Conservation (phyloP, 2,113 vertebrate species). For the Haplochromis vanheusdeni region DNA sequence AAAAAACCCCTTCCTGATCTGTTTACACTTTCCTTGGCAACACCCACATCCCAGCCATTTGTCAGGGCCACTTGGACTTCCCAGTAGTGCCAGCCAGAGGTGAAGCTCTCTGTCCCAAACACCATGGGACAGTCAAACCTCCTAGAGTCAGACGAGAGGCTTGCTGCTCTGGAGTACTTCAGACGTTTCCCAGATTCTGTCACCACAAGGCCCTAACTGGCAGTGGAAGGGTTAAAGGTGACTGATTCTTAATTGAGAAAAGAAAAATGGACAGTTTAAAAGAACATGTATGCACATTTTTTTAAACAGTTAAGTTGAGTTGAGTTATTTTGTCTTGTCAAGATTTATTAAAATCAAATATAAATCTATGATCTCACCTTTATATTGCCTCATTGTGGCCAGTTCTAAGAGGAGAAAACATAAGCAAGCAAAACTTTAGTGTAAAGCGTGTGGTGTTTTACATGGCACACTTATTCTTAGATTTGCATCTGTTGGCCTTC, state of each 20-base stretch:
- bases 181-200: background rate
- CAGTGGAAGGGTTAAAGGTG: slow-evolving; percentile 11
- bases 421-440: fast-evolving
- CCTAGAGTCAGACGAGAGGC: too few species aligned
- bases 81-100: too few species aligned
- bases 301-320: background rate
- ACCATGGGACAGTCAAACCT: too few species aligned
- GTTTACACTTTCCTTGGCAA: too few species aligned
- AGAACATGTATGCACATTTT: background rate
- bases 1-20: too few species aligned
- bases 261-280: background rate
- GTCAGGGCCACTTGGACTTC: too few species aligned
- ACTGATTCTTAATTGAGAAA: background rate
- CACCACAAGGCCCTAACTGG: slow-evolving; percentile 12
- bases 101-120: too few species aligned
- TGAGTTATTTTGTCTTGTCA: background rate
- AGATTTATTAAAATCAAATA: background rate
- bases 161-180: background rate
- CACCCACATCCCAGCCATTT: too few species aligned
- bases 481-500: background rate
- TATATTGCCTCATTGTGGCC: slow-evolving; percentile 34
- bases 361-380: slow-evolving; percentile 3
- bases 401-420: slow-evolving; percentile 32
- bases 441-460: background rate
- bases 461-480: background rate